These are phyloP conservation scores for Morone saxatilis DNA, from an alignment of 2,113 vertebrate genomes.

Conservation along the genomic window DNA sequence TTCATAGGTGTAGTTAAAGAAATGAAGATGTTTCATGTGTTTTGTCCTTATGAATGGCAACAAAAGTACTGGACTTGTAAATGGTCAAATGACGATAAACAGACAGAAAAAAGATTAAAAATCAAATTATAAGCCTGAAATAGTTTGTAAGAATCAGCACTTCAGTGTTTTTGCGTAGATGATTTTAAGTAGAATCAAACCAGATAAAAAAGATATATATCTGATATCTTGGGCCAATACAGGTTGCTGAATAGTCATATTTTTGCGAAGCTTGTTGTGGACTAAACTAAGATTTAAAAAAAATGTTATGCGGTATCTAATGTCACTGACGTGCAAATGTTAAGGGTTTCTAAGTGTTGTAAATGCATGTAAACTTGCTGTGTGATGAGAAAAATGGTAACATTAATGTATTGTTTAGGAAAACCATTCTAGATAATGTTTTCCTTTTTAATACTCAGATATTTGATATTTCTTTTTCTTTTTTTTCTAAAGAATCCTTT, in stretches of 20 bases:
- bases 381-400: conserved; percentile 75
- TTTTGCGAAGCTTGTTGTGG: conserved; percentile 81
- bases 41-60: conserved; percentile 48
- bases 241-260: conserved; percentile 87
- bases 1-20: conserved; percentile 36
- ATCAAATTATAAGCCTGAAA: conserved; percentile 21
- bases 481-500: conserved; percentile 82
- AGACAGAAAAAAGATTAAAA: conserved; percentile 11
- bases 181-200: conserved; percentile 18
- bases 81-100: conserved; percentile 38
- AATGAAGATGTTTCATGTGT: conserved; percentile 21
- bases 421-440: conserved; percentile 68
- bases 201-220: conserved; percentile 12
- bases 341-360: conserved; percentile 84
- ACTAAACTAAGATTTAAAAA: conserved; percentile 68
- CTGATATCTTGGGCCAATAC: conserved; percentile 66
- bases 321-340: conserved; percentile 82
- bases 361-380: conserved; percentile 86
- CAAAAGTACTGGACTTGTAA: conserved; percentile 20
- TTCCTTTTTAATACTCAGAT: conserved; percentile 79
- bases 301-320: conserved; percentile 78
- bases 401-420: conserved; percentile 68
- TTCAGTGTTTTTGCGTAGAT: conserved; percentile 26
- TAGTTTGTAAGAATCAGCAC: conserved; percentile 18
- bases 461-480: conserved; percentile 82